Evolutionary conservation across 2,113 vertebrate species (phyloP).

Genomic region (Melanerpes formicivorus): DNA sequence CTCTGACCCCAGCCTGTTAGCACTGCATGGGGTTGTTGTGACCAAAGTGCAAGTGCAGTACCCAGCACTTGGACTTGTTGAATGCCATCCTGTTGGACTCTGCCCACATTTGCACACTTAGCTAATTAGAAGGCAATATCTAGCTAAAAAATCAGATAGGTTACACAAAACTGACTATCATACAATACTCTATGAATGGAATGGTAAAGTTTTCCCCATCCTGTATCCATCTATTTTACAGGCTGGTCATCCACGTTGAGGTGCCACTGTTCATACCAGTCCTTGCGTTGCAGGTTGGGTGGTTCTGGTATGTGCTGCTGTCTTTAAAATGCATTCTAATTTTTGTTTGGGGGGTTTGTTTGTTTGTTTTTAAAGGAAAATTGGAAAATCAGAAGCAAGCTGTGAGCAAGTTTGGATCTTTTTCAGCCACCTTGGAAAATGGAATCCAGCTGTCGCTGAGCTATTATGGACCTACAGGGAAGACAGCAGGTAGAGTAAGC

Average conservation of each 20-base stretch:
- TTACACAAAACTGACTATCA: not conserved
- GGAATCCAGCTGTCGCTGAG: slow-evolving; percentile 89
- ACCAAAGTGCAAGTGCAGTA: too few relatives aligned
- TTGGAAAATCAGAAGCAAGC: slow-evolving; percentile 25
- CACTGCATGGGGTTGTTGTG: too few relatives aligned
- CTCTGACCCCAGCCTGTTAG: too few relatives aligned
- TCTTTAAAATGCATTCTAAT: not conserved
- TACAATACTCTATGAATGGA: not conserved
- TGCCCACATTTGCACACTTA: not conserved
- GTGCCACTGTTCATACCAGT: not conserved
- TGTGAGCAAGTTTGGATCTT: slow-evolving; percentile 83
- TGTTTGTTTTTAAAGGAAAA: not conserved
- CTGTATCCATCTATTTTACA: not conserved
- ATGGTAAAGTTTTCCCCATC: not conserved
- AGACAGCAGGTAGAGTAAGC: slow-evolving; percentile 78
- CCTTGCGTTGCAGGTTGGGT: not conserved
- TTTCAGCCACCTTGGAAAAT: slow-evolving; percentile 86
- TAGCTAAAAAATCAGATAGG: not conserved
- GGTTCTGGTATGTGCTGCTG: not conserved
- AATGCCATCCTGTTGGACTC: too few relatives aligned
- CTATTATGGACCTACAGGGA: slow-evolving; percentile 81
- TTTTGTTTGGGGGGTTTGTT: not conserved
- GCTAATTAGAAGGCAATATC: not conserved
- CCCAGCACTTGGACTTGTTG: too few relatives aligned
- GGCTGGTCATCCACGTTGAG: not conserved